A percentile compares a stretch with the other conserved stretches of the same genome.
Conservation (phyloP, 2,888 invertebrate genomes). For the Volucella bombylans region DNA sequence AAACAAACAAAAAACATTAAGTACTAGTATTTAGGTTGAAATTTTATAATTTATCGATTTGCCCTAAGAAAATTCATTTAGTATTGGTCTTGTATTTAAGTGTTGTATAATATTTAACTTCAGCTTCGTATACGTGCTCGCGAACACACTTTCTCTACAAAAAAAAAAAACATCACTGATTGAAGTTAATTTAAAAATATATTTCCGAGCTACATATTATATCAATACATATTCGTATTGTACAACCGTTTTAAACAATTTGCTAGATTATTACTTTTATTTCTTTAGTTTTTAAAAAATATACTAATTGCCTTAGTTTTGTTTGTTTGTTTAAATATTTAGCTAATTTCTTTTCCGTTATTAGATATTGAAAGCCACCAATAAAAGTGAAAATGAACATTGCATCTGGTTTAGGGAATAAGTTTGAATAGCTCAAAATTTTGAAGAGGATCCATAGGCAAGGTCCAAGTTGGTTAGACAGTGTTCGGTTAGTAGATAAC, state of each 20-base stretch:
- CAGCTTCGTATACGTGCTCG: constrained; percentile 38
- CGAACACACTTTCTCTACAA: constrained; percentile 42
- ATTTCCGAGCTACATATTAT: constrained; percentile 37
- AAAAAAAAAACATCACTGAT: neutral
- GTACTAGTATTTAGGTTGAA: constrained; percentile 14
- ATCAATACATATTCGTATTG: too few relatives aligned
- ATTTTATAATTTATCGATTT: constrained; percentile 34
- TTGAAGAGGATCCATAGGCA: constrained; percentile 40
- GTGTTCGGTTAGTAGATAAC: constrained; percentile 76
- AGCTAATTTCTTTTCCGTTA: constrained; percentile 54
- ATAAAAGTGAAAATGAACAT: constrained; percentile 74
- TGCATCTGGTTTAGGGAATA: constrained; percentile 36
- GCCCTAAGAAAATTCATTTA: constrained; percentile 36
- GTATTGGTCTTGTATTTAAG: constrained; percentile 46
- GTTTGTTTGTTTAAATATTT: constrained; percentile 44
- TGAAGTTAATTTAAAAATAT: neutral
- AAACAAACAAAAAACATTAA: constrained; percentile 67
- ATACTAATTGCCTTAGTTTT: constrained; percentile 47
- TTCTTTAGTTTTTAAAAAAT: constrained; percentile 9
- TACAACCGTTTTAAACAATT: constrained; percentile 48
- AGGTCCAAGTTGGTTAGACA: constrained; percentile 26
- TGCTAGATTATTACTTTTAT: constrained; percentile 45
- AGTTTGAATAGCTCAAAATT: constrained; percentile 20
- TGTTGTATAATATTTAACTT: constrained; percentile 5
- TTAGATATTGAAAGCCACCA: constrained; percentile 75